These are phyloP conservation scores for Drosophila kambysellisi DNA, from an alignment of 2,888 invertebrate species.

Conservation along the genomic window DNA sequence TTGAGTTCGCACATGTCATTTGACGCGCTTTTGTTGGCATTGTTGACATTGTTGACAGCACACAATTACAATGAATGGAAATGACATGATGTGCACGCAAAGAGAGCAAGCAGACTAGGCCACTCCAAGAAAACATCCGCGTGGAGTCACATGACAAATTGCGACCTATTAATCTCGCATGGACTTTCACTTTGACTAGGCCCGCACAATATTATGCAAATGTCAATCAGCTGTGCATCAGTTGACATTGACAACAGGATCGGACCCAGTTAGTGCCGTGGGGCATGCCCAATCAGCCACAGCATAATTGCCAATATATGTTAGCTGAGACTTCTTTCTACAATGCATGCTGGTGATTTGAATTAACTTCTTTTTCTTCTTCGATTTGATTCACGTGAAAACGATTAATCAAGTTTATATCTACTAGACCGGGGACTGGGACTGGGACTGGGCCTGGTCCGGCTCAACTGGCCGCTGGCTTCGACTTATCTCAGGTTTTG, in stretches of 20 bases:
- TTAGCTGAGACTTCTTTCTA: slow-evolving; percentile 44
- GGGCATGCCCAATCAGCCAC: slow-evolving; percentile 50
- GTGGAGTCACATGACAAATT: slow-evolving; percentile 70
- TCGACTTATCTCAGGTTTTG: slow-evolving; percentile 25
- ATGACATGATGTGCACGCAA: slow-evolving; percentile 70
- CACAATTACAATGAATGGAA: slow-evolving; percentile 68
- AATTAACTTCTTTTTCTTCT: slow-evolving; percentile 50
- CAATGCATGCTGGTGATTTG: slow-evolving; percentile 58
- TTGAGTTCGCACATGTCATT: slow-evolving; percentile 78
- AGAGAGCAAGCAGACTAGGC: slow-evolving; percentile 29
- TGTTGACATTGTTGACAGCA: slow-evolving; percentile 76
- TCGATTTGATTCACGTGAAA: slow-evolving; percentile 74
- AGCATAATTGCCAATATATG: slow-evolving; percentile 70
- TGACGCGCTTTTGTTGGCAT: slow-evolving; percentile 71
- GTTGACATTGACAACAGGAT: slow-evolving; percentile 68
- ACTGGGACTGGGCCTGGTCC: slow-evolving; percentile 37
- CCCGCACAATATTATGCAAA: slow-evolving; percentile 65
- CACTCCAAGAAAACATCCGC: slow-evolving; percentile 38
- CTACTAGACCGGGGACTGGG: slow-evolving; percentile 17
- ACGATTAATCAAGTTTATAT: slow-evolving; percentile 73
- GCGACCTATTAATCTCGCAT: slow-evolving; percentile 75
- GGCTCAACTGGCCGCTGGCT: slow-evolving; percentile 26
- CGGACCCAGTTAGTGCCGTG: slow-evolving; percentile 41
- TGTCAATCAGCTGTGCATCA: slow-evolving; percentile 62
- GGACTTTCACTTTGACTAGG: slow-evolving; percentile 69